These are phyloP conservation scores for Drosophila bunnanda DNA, from an alignment of 2,888 invertebrate species.

Conservation along the genomic window DNA sequence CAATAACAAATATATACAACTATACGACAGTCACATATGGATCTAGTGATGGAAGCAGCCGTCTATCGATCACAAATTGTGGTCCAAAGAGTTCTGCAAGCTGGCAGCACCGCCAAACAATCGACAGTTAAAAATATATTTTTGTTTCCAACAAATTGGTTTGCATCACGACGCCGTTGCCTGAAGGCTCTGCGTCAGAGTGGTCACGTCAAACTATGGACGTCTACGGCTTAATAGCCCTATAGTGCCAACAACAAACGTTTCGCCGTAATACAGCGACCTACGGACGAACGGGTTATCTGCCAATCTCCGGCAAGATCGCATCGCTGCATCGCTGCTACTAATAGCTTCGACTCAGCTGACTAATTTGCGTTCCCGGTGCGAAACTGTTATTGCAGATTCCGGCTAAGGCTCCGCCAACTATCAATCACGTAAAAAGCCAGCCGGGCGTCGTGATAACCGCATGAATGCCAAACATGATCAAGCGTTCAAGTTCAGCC, in stretches of 20 bases:
- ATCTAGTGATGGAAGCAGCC: neutral
- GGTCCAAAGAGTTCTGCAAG: neutral
- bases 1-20: slow-evolving; percentile 12
- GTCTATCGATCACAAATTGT: slow-evolving; percentile 3
- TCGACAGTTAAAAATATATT: slow-evolving; percentile 20
- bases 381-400: slow-evolving; percentile 57
- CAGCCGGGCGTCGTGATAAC: slow-evolving; percentile 63
- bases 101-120: neutral
- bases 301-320: slow-evolving; percentile 3
- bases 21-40: slow-evolving; percentile 1
- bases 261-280: slow-evolving; percentile 14
- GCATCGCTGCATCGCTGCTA: slow-evolving; percentile 30
- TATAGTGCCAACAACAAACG: slow-evolving; percentile 22
- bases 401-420: slow-evolving; percentile 32
- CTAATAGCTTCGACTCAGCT: slow-evolving; percentile 18
- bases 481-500: slow-evolving; percentile 64
- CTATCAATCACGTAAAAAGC: slow-evolving; percentile 60
- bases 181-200: slow-evolving; percentile 27
- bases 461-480: slow-evolving; percentile 73
- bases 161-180: slow-evolving; percentile 23
- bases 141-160: neutral
- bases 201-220: slow-evolving; percentile 36
- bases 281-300: slow-evolving; percentile 24
- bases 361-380: slow-evolving; percentile 37
- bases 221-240: slow-evolving; percentile 9